Base-by-base conservation (phyloP, 2,113 vertebrate species). In the Corythornis madagascariensis region DNA sequence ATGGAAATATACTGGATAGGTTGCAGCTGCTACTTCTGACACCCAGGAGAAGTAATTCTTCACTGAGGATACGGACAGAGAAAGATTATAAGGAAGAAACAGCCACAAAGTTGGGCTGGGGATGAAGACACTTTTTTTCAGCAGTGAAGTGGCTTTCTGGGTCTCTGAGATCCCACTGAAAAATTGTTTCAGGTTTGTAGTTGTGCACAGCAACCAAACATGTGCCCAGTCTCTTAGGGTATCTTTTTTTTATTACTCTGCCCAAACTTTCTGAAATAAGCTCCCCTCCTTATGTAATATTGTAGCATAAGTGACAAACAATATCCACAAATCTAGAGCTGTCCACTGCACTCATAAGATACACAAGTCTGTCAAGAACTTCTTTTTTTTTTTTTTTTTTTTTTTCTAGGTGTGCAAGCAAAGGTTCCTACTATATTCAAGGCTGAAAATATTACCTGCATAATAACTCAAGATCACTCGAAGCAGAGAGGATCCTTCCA, bases 271-370 rank as follows among this genome's bases (percentile, higher is more conserved):
- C 31, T 64, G 38, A 71, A 87, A 69, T 29, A 7, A 29, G 8
- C 3, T 2, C 12, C 4, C 3, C 9, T 18, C 4, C 20, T 15
- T 28, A 3, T 0, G 3, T 0, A 1, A 4, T 43, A 1, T 8
- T 60, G 21, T 4, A 90, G 16, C 16, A 47, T 16, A 76, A 83
- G 15, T 59, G 33, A 11, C 33, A 72, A 83, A 28, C 18, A 40
- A 29, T 25, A 29, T 8, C 33, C 22, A 25, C 33, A 52, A 0
- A 7, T 56, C 26, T 1, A 2, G 45, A 87, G 22, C 7, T 75
- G 33, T 10, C 18, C 57, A 35, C 13, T 35, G 18, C 22, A 57
- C 3, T 29, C 8, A 9, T 16, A 65, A 61, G 31, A 87, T 20
- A 63, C 22, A 19, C 4, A 67, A 40, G 48, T 33, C 33, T 29